Conservation (phyloP, 1,140 invertebrate species). For the Homarus americanus region DNA sequence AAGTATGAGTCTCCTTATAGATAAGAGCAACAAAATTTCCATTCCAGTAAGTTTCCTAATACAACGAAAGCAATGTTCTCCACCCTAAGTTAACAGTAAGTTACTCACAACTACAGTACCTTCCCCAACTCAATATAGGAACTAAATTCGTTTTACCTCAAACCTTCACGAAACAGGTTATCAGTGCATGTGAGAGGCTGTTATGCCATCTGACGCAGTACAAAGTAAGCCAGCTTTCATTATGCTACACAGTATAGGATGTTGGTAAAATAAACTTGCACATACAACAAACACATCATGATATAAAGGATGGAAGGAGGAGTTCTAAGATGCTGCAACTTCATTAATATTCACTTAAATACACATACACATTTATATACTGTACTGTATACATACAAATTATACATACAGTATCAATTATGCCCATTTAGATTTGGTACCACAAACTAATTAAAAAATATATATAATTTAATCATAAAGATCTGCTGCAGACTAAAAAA, state of each 20-base stretch:
- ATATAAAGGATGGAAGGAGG: not conserved
- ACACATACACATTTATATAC: no score
- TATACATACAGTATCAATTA: no score
- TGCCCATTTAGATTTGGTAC: no score
- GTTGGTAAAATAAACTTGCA: not conserved
- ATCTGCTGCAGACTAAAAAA: no score
- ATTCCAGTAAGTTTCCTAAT: not conserved
- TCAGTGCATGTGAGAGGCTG: not conserved
- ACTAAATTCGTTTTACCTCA: constrained; percentile 20
- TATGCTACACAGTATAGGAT: constrained; percentile 18
- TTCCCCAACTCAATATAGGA: constrained; percentile 24
- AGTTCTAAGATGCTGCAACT: constrained; percentile 43
- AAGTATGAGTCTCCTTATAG: not conserved
- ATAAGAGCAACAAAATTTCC: not conserved
- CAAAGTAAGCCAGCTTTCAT: constrained; percentile 39
- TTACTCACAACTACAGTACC: constrained; percentile 21
- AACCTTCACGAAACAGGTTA: not conserved
- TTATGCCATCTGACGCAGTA: constrained; percentile 27
- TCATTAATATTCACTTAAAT: not conserved
- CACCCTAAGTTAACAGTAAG: constrained; percentile 35
- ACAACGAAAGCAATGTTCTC: constrained; percentile 7
- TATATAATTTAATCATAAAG: no score
- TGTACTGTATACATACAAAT: no score
- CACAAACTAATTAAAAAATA: no score
- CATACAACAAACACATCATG: constrained; percentile 34